Conservation (phyloP, 2,113 vertebrate species). For the Arvicanthis niloticus region DNA sequence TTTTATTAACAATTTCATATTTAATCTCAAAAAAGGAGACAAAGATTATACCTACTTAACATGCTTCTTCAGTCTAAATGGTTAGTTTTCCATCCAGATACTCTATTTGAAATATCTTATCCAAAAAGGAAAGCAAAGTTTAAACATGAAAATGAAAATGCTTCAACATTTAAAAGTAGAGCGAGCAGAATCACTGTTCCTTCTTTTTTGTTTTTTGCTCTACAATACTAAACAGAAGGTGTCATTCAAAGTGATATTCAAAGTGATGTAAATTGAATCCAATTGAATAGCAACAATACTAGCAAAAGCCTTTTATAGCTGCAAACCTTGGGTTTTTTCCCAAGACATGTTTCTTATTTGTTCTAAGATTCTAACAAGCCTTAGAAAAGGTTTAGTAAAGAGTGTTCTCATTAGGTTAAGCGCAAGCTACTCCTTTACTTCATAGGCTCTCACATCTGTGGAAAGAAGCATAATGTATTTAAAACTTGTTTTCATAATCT, state of each 20-base stretch:
- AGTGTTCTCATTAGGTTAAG: neutral
- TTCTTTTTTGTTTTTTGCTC: neutral
- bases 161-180: neutral
- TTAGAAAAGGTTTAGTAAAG: neutral
- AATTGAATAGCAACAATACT: neutral
- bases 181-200: neutral
- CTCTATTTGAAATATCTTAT: neutral
- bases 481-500: neutral
- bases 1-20: neutral
- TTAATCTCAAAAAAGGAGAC: neutral
- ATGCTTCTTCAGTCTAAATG: neutral
- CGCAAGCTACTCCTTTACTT: neutral
- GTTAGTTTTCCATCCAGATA: neutral
- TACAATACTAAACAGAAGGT: neutral
- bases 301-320: neutral
- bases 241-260: neutral
- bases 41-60: neutral
- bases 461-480: neutral
- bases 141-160: neutral
- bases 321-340: neutral
- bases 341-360: neutral
- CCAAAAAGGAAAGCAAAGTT: neutral
- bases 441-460: neutral
- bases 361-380: neutral
- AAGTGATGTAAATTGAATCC: neutral